Conservation (phyloP, 2,888 invertebrate genomes). For the Protophormia terraenovae region DNA sequence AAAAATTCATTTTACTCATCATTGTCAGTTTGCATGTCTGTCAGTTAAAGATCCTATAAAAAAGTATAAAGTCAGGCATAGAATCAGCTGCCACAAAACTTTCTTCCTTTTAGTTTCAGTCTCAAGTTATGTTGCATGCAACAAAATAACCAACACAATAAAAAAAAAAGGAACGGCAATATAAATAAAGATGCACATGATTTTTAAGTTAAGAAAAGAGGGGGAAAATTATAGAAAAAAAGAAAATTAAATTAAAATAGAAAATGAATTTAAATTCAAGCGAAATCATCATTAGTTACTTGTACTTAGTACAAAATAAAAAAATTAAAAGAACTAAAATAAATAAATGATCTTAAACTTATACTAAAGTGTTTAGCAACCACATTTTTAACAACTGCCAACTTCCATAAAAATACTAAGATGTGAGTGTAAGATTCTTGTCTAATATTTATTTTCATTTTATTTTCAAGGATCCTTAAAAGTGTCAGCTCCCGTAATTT, state of each 20-base stretch:
- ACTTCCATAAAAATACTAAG: background rate
- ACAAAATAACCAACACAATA: background rate
- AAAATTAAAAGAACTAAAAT: background rate
- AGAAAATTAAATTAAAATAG: constrained; percentile 41
- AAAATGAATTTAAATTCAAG: constrained; percentile 59
- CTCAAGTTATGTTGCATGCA: constrained; percentile 55
- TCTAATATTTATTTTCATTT: constrained; percentile 26
- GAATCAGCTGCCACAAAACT: constrained; percentile 5
- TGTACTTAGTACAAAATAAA: background rate
- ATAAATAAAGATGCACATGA: background rate
- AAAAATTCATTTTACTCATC: constrained; percentile 45
- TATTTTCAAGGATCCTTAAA: constrained; percentile 54
- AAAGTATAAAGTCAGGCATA: background rate
- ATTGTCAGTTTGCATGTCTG: constrained; percentile 65
- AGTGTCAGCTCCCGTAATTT: constrained; percentile 57
- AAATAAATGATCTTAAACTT: background rate
- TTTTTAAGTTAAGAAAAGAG: background rate
- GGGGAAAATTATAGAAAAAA: background rate
- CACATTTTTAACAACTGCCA: background rate
- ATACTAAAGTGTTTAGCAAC: constrained; percentile 27
- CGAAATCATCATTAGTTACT: constrained; percentile 53
- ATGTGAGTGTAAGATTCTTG: constrained; percentile 10
- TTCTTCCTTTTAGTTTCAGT: constrained; percentile 63
- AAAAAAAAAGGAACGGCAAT: too few relatives aligned
- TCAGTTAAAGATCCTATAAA: constrained; percentile 15